These are phyloP conservation scores for Phaethornis superciliosus DNA, from an alignment of 2,113 vertebrate species.

Conservation along the genomic window DNA sequence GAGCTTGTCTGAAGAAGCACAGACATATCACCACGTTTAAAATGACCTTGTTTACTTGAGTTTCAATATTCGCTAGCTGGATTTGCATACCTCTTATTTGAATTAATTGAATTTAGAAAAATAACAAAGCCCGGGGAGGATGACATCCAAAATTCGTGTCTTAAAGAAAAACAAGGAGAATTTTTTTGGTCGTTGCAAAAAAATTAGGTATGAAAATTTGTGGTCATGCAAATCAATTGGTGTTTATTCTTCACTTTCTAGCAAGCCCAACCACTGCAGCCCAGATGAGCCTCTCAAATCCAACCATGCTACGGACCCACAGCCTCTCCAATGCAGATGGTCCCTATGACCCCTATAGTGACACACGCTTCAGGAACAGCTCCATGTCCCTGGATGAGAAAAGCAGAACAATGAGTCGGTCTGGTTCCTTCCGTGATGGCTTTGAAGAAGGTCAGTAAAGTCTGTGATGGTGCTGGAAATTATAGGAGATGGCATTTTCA, in stretches of 20 bases:
- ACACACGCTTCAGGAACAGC: conserved; percentile 92
- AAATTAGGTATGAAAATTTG: not conserved
- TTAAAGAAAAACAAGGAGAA: not conserved
- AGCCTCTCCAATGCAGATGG: conserved; percentile 91
- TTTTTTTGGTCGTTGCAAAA: not conserved
- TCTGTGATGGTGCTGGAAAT: rapidly evolving
- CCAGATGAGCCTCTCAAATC: conserved; percentile 88
- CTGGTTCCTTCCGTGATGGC: conserved; percentile 96
- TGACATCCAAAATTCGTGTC: not conserved
- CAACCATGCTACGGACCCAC: conserved; percentile 87
- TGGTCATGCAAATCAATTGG: not conserved
- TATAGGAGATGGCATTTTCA: not conserved
- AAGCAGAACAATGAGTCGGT: conserved; percentile 94
- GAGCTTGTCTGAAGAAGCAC: conserved; percentile 47
- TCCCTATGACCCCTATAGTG: conserved; percentile 84
- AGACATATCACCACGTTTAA: not conserved
- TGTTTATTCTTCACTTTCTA: conserved; percentile 38
- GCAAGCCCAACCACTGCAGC: conserved; percentile 90
- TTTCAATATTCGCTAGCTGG: not conserved
- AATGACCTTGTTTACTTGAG: not conserved
- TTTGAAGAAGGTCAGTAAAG: conserved; percentile 92
- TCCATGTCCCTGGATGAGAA: conserved; percentile 97
- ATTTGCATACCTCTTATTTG: not conserved
- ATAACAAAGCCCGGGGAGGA: not conserved
- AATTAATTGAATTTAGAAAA: conserved; percentile 7